Percentiles rank a stretch among this genome's conserved stretches.
These are phyloP conservation scores for Cancer borealis DNA, from an alignment of 2,888 invertebrate species.

Conservation along the genomic window DNA sequence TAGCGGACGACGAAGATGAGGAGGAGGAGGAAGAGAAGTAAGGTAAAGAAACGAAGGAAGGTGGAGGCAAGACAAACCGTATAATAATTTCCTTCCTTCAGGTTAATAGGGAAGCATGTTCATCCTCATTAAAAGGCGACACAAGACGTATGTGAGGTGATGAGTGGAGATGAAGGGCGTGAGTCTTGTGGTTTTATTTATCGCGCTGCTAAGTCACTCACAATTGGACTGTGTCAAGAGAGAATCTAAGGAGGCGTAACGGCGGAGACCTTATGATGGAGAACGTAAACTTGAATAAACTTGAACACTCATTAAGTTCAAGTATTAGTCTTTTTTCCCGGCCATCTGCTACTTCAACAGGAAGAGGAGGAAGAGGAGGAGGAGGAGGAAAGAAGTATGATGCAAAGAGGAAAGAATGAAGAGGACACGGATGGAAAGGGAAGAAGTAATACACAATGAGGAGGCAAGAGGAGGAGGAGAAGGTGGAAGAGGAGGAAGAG, in stretches of 20 bases:
- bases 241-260: background rate
- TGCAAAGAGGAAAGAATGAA: background rate
- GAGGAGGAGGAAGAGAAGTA: background rate
- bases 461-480: background rate
- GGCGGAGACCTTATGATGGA: background rate
- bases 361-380: background rate
- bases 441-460: background rate
- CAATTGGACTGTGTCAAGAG: background rate
- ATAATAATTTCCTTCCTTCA: background rate
- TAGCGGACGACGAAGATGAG: no score
- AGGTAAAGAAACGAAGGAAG: background rate
- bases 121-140: background rate
- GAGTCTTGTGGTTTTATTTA: background rate
- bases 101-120: background rate
- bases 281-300: no score
- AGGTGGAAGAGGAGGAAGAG: background rate
- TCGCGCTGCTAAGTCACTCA: background rate
- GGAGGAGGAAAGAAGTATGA: background rate
- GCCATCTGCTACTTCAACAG: background rate
- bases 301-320: no score
- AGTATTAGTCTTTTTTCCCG: no score
- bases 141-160: background rate
- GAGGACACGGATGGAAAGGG: background rate
- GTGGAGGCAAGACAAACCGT: background rate
- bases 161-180: background rate